Conservation (phyloP, 1,140 invertebrate species). For the Plectrocnemia conspersa region DNA sequence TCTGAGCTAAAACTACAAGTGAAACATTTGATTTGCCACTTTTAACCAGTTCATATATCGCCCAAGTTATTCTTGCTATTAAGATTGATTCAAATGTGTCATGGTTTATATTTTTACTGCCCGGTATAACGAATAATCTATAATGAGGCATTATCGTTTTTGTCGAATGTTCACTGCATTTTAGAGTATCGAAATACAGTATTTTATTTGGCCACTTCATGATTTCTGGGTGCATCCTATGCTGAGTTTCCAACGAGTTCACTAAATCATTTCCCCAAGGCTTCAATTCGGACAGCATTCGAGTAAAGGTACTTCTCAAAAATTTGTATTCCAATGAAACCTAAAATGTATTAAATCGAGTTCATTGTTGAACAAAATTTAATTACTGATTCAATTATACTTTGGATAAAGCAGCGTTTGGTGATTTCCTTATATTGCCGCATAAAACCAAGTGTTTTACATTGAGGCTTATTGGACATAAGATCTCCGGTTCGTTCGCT, state of each 20-base stretch:
- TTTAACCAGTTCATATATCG: too few species aligned
- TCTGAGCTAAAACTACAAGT: too few species aligned
- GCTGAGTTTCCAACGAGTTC: slow-evolving; percentile 67
- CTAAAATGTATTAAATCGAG: neutral
- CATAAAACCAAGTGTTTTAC: slow-evolving; percentile 76
- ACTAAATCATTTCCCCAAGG: slow-evolving; percentile 62
- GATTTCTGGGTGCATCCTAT: slow-evolving; percentile 82
- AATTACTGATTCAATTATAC: slow-evolving; percentile 41
- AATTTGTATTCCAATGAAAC: slow-evolving; percentile 8
- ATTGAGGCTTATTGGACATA: slow-evolving; percentile 72
- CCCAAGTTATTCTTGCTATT: too few species aligned
- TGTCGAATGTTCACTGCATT: neutral
- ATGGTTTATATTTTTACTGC: neutral
- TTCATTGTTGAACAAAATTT: neutral
- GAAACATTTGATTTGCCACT: too few species aligned
- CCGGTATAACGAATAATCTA: neutral
- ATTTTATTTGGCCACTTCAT: slow-evolving; percentile 68
- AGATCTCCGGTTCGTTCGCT: slow-evolving; percentile 73
- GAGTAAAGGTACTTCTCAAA: too few species aligned
- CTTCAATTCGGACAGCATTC: slow-evolving; percentile 57
- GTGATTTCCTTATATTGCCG: slow-evolving; percentile 83
- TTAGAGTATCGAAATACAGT: slow-evolving; percentile 66
- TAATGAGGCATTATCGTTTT: neutral
- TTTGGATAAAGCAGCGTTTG: slow-evolving; percentile 73
- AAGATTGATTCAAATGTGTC: neutral